Base-by-base conservation (phyloP, 2,113 vertebrate species). In the Redunca redunca region DNA sequence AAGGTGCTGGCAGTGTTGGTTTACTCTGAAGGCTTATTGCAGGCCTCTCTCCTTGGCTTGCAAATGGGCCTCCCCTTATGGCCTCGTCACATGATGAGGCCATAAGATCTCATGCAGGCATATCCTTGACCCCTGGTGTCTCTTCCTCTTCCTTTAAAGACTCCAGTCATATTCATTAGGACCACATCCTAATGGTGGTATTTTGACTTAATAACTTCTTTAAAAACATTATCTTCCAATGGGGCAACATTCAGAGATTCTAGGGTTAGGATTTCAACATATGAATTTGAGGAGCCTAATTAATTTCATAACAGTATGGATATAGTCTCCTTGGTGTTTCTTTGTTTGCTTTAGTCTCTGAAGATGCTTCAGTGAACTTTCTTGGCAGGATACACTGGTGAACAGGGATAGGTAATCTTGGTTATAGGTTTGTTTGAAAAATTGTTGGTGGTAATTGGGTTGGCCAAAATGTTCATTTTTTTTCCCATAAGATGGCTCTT, bases 351-450 rank as follows among this genome's bases (percentile, higher is more conserved):
- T 87, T 78, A 10, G 5, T 90, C 50, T 13, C 30, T 25, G 43
- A 82, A 92, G 36, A 26, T n/a, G 15, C 13, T 88, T 16, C 26
- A 21, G 5, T 21, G 15, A 57, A 52, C 36, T 83, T 40, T n/a
- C 85, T 74, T 57, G 48, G 87, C 11, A 50, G 43, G 36, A 53
- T 40, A 16, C 30, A 58, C 74, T 60, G 33, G 55, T 50, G n/a
- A 83, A 78, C 26, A 40, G 3, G 48, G 14, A 46, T 6, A 58
- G 40, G 28, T 40, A 23, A 52, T 74, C 93, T 91, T 15, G 30
- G 55, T 36, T 28, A n/a, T 8, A 93, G 67, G n/a, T 89, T 91
- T 82, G n/a, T 87, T 86, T 89, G 84, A 64, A 93, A 91, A 55
- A 30, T 53, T 67, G 5, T 26, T 30, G 33, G 28, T 92, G 48